phyloP scores from a whole-genome alignment of 2,888 invertebrate genomes.

The Tinea semifulvella region DNA sequence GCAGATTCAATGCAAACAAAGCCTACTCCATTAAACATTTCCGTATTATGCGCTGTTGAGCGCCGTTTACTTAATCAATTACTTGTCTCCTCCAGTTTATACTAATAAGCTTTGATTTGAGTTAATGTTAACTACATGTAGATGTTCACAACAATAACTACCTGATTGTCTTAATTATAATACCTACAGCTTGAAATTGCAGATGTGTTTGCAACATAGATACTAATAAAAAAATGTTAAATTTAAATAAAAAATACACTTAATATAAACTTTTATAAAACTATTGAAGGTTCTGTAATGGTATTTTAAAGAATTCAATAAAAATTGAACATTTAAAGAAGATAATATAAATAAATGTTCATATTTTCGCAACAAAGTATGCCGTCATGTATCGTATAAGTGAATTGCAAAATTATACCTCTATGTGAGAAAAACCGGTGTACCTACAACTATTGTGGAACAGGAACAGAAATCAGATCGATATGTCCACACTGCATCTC shows the following conservation, averaged over 20 bases:
- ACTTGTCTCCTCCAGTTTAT: conserved; percentile 7
- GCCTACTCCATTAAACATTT: conserved; percentile 14
- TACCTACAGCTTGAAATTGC: too few species aligned
- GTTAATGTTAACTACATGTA: neutral
- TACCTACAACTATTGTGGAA: too few species aligned
- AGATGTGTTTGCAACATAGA: too few species aligned
- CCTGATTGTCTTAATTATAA: too few species aligned
- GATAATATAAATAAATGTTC: too few species aligned
- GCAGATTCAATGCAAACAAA: conserved; percentile 12
- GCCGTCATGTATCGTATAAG: neutral
- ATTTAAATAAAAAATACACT: too few species aligned
- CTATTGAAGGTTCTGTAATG: too few species aligned
- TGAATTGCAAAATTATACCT: conserved; percentile 1
- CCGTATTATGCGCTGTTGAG: conserved; percentile 11
- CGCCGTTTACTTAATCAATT: conserved; percentile 14
- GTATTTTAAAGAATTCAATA: too few species aligned
- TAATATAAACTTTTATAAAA: too few species aligned
- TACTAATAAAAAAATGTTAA: too few species aligned
- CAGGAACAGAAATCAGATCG: conserved; percentile 4
- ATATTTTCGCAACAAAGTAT: neutral
- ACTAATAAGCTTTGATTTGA: conserved; percentile 9
- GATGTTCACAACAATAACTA: too few species aligned
- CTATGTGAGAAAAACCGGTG: neutral
- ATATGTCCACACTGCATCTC: conserved; percentile 34
- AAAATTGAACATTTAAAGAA: too few species aligned